Evolutionary conservation across 2,888 invertebrate species (phyloP), one percentile per base, ranked within the genome.

Genomic region (Catonia carolina): DNA sequence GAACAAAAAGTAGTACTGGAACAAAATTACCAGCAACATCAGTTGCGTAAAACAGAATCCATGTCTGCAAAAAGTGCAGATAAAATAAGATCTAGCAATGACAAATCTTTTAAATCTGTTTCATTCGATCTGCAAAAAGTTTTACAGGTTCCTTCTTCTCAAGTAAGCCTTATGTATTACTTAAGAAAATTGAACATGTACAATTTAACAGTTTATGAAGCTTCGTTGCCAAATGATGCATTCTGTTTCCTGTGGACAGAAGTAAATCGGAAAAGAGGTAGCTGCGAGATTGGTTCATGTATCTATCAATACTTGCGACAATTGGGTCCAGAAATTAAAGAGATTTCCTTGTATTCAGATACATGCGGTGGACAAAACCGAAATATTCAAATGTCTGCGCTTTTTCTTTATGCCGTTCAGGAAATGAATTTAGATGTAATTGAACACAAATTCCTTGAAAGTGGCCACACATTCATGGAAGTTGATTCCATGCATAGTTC

Each of bases 161-260:
- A 66, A 49, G 67, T 67, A 35, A 56, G 60, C 51, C 61, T 58
- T 50, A 61, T 69, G 61, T 69, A 68, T 61, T 68, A 68, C 53
- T 61, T 61, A 49, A 55, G 67, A 59, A 69, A 69, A 62, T 49
- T 67, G 48, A 61, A 59, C 50, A 58, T 62, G 27, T 67, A 64
- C 59, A 69, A 68, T 61, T 64, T 69, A 12, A 67, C 66, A 49
- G 61, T 69, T 59, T 69, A 68, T 59, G 67, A 69, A 62, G 61
- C 63, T 23, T 60, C 62, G 20, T 42, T 60, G 27, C 63, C 65
- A 51, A 65, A 67, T 59, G 59, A 67, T 39, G 65, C 64, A 31
- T 64, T 60, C 60, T 69, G 66, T 48, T 65, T 61, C 53, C 47
- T 49, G 42, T 68, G 68, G 67, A 64, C 61, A 36, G 67, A 69